Conservation (phyloP, 2,888 invertebrate genomes). For the Zygothrica quintamaculata region DNA sequence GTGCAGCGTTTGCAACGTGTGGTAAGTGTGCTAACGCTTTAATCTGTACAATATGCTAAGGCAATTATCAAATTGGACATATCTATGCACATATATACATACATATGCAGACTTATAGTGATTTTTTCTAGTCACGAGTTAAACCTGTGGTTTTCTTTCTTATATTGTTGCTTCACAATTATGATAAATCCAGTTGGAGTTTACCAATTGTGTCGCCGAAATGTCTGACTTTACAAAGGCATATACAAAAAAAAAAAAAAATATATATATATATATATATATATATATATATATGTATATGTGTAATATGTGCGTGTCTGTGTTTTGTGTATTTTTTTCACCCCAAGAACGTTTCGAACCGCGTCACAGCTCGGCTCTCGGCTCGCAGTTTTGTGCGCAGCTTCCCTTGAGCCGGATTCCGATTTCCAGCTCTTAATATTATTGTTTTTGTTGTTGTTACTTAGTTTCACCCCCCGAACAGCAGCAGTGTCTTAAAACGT, state of each 20-base stretch:
- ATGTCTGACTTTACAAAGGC: slow-evolving; percentile 11
- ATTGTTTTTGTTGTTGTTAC: slow-evolving; percentile 24
- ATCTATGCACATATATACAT: slow-evolving; percentile 1
- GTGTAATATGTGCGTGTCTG: slow-evolving; percentile 17
- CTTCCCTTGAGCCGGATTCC: slow-evolving; percentile 64
- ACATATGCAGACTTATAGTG: background rate
- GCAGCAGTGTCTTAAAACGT: slow-evolving; percentile 66
- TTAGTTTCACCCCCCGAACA: slow-evolving; percentile 55
- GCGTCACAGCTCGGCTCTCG: slow-evolving; percentile 59
- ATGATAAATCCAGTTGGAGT: slow-evolving; percentile 45
- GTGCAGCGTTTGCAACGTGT: background rate
- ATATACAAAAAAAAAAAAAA: slow-evolving; percentile 6
- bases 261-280: slow-evolving; percentile 11
- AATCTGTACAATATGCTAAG: slow-evolving; percentile 52
- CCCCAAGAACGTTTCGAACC: slow-evolving; percentile 64
- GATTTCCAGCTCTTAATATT: slow-evolving; percentile 31
- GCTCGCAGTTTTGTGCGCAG: slow-evolving; percentile 59
- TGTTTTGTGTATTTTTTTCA: slow-evolving; percentile 58
- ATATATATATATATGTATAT: slow-evolving; percentile 13
- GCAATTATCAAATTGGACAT: slow-evolving; percentile 2
- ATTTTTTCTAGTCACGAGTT: slow-evolving; percentile 18
- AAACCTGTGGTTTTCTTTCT: slow-evolving; percentile 6
- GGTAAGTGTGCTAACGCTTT: slow-evolving; percentile 39
- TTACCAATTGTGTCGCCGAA: slow-evolving; percentile 6
- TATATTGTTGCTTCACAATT: slow-evolving; percentile 5